phyloP scores from a whole-genome alignment of 2,888 invertebrate genomes.

The Acanthacorydalis orientalis region DNA sequence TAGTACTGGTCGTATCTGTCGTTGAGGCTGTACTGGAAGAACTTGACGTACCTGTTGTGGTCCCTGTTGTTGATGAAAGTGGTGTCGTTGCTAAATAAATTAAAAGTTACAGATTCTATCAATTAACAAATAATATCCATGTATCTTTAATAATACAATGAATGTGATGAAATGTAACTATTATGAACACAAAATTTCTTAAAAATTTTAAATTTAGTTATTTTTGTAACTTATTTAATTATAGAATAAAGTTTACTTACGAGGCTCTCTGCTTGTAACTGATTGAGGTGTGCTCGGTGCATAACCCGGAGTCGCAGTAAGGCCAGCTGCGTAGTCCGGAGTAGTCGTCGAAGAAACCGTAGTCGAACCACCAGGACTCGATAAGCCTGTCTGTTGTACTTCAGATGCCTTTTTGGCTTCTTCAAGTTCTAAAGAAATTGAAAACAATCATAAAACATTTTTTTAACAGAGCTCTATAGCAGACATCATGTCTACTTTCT shows the following conservation, averaged over 20 bases:
- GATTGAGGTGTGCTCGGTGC: slow-evolving; percentile 25
- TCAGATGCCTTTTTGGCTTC: slow-evolving; percentile 45
- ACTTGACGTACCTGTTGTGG: slow-evolving; percentile 5
- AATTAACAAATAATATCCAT: background rate
- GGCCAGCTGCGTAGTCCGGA: slow-evolving; percentile 71
- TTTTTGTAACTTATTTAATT: background rate
- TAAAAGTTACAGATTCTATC: background rate
- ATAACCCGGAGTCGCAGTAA: slow-evolving; percentile 38
- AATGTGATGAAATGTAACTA: no score
- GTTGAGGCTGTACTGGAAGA: slow-evolving; percentile 13
- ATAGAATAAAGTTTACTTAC: slow-evolving; percentile 4
- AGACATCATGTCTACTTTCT: no score
- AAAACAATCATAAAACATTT: no score
- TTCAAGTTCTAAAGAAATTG: slow-evolving; percentile 34
- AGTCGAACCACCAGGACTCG: slow-evolving; percentile 19
- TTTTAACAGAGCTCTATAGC: no score
- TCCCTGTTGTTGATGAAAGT: slow-evolving; percentile 16
- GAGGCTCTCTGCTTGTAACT: slow-evolving; percentile 5
- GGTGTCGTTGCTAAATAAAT: slow-evolving; percentile 17
- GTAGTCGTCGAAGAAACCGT: slow-evolving; percentile 29
- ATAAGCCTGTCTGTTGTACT: slow-evolving; percentile 22
- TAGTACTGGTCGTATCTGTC: slow-evolving; percentile 18
- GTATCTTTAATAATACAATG: background rate
- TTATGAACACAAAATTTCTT: background rate
- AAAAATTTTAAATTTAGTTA: no score